Evolutionary conservation across 2,797 vertebrate genomes (phyloP).

Genomic region (Lindbergichthys nudifrons): DNA sequence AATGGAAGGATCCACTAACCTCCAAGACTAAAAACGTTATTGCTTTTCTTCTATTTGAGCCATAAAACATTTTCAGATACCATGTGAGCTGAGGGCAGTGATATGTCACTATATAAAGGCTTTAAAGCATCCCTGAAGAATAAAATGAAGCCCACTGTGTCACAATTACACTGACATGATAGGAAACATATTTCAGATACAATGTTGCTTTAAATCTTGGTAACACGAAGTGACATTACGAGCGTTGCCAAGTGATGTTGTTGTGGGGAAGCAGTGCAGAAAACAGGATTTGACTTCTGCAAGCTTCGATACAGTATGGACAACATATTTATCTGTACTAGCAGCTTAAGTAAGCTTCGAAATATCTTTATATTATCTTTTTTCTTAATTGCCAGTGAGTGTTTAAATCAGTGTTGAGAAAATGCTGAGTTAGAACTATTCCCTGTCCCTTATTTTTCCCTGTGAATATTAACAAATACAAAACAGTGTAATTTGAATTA

Average conservation of each 20-base stretch:
- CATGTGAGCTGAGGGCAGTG: constrained; percentile 26
- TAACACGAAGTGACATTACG: constrained; percentile 35
- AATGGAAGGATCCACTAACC: constrained; percentile 42
- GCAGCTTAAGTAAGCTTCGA: constrained; percentile 20
- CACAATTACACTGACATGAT: constrained; percentile 48
- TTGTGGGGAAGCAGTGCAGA: constrained; percentile 6
- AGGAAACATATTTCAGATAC: constrained; percentile 49
- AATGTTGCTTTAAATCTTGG: constrained; percentile 44
- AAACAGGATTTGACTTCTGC: background rate
- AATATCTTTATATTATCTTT: constrained; percentile 17
- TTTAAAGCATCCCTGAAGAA: constrained; percentile 37
- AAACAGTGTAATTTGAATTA: constrained; percentile 78
- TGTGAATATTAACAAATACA: constrained; percentile 74
- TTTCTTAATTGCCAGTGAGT: constrained; percentile 14
- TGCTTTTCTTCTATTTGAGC: constrained; percentile 44
- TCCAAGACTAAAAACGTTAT: constrained; percentile 48
- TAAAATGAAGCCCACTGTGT: constrained; percentile 41
- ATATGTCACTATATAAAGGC: constrained; percentile 44
- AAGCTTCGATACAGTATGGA: background rate
- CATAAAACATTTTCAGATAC: constrained; percentile 37
- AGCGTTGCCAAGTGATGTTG: constrained; percentile 34
- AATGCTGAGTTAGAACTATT: constrained; percentile 55
- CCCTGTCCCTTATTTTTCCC: constrained; percentile 56
- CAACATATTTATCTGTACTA: constrained; percentile 15
- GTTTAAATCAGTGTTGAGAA: constrained; percentile 36